These are phyloP conservation scores for Trematocara marginatum DNA, from an alignment of 2,113 vertebrate genomes.

Conservation along the genomic window DNA sequence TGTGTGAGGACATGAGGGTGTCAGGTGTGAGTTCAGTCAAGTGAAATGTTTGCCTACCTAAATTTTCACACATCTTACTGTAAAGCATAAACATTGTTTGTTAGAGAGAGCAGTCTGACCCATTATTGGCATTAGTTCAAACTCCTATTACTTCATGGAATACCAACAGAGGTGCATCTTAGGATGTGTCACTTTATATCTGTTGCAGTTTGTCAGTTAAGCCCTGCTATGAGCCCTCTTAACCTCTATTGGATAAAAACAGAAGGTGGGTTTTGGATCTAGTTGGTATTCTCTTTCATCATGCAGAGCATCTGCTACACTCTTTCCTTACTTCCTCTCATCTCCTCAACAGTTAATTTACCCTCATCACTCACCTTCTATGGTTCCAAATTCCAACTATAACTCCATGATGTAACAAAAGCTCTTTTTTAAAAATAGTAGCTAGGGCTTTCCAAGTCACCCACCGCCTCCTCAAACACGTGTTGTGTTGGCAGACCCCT, in stretches of 20 bases:
- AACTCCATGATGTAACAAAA: neutral
- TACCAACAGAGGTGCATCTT: neutral
- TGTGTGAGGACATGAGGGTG: constrained; percentile 30
- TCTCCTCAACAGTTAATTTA: neutral
- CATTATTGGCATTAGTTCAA: neutral
- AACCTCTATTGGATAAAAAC: neutral
- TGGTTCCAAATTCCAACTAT: neutral
- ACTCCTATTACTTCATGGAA: neutral
- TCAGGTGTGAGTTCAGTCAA: constrained; percentile 22
- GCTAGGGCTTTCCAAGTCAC: neutral
- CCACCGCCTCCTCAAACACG: neutral
- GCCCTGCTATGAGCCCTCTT: neutral
- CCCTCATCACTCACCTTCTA: neutral
- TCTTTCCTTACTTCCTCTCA: neutral
- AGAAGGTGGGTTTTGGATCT: neutral
- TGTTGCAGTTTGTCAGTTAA: neutral
- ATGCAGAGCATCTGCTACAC: neutral
- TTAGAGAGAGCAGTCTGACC: neutral
- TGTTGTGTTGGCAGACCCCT: neutral
- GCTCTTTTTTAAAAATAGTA: neutral
- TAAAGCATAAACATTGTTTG: neutral
- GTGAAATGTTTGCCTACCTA: neutral
- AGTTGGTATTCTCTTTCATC: neutral
- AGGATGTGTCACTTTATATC: neutral
- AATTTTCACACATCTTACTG: neutral